Base-by-base conservation (phyloP, 1,140 invertebrate genomes). In the Copidosoma floridanum region DNA sequence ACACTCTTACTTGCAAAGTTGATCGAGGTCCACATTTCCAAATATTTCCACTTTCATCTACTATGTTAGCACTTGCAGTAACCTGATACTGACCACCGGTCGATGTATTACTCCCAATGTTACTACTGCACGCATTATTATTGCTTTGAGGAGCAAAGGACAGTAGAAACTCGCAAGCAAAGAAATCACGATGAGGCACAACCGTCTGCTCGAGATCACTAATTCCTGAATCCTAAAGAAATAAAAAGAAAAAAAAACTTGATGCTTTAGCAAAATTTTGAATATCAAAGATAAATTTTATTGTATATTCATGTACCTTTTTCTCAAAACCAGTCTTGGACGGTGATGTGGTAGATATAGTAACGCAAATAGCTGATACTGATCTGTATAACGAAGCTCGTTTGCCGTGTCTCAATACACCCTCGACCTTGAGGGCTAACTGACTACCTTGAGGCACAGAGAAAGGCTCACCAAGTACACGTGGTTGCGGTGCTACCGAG, bases 371-470 rank as follows among this genome's bases (percentile, higher is more conserved):
- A 40, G 85, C 85, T 40, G 87, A 83, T 1, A 91, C 88, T 23
- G 84, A 84, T 24, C 90, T 81, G 70, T 88, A 91, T 3, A 89
- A 73, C 2, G 87, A 85, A 16, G 86, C 82, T 46, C 81, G 78
- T 46, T 82, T 81, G 7, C 85, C 86, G 57, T 93, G 89, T 69
- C 91, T 86, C 50, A 94, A 84, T 11, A 95, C 90, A 8, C 93
- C 93, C 76, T 95, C 93, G 1, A 95, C 89, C 80, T 93, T 93
- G 1, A 95, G 81, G 2, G 91, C 89, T 18, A 95, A 80, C 58
- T 92, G 87, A 50, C 88, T 89, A 38, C 90, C 89, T 24, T 86
- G 84, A 29, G 88, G 86, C 3, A 93, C 86, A 27, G 86, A 84
- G 7, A 94, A 86, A 0, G 88, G 88, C 67, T 94, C 91, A 1